Evolutionary conservation across 2,113 vertebrate genomes (phyloP).

Genomic region (Indicator indicator): DNA sequence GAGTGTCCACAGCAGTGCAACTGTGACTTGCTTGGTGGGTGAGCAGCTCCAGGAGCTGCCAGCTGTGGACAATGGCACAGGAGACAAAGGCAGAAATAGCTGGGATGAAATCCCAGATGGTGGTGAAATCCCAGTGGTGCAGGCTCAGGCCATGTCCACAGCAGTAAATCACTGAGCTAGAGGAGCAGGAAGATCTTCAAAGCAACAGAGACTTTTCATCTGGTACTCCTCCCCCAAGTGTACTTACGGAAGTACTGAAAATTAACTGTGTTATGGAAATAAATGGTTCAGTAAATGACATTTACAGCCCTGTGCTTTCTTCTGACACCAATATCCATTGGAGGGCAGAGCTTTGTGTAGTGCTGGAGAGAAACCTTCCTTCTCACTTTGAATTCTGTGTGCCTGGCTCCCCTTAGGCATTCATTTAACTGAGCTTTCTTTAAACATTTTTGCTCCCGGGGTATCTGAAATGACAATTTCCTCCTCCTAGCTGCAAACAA

Average conservation of each 20-base stretch:
- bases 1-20: not conserved
- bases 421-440: not conserved
- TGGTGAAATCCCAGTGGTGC: not conserved
- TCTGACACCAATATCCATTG: not conserved
- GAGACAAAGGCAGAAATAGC: not conserved
- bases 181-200: not conserved
- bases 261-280: not conserved
- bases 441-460: not conserved
- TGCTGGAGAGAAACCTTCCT: not conserved
- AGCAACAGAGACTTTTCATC: not conserved
- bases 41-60: not conserved
- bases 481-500: not conserved
- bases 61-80: not conserved
- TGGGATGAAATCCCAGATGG: not conserved
- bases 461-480: not conserved
- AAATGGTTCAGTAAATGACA: not conserved
- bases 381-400: not conserved
- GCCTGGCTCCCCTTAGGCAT: not conserved
- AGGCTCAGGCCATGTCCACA: not conserved
- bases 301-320: not conserved
- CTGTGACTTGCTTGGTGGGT: rapidly evolving
- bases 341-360: not conserved
- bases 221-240: not conserved
- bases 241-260: not conserved
- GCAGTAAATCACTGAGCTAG: not conserved